Evolutionary conservation across 1,140 invertebrate species (phyloP).

Genomic region (Antheraea mylitta): DNA sequence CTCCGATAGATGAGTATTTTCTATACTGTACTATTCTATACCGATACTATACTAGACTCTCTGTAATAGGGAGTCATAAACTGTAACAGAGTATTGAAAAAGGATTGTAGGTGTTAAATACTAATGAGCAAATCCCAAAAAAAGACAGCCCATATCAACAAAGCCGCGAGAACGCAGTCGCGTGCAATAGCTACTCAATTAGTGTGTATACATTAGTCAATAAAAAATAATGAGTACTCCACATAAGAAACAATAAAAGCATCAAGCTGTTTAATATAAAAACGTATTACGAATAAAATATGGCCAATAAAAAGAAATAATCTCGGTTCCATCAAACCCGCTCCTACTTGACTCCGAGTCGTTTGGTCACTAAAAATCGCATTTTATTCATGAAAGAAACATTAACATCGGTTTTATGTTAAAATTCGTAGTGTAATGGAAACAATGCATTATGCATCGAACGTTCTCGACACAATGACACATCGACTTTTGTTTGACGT

Average conservation of each 20-base stretch:
- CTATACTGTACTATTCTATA: no score
- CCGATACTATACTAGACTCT: no score
- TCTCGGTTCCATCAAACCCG: background rate
- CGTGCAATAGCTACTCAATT: background rate
- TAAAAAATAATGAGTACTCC: background rate
- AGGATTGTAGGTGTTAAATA: no score
- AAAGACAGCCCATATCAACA: no score
- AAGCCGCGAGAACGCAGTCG: no score
- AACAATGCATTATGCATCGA: conserved; percentile 72
- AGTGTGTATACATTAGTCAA: background rate
- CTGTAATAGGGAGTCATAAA: no score
- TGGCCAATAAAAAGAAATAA: background rate
- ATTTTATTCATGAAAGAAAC: conserved; percentile 73
- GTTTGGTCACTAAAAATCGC: conserved; percentile 51
- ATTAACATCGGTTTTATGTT: conserved; percentile 73
- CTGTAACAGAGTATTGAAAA: no score
- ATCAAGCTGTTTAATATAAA: background rate
- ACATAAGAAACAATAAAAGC: background rate
- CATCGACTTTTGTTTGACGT: conserved; percentile 62
- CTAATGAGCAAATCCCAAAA: no score
- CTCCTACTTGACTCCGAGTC: background rate
- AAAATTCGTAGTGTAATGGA: conserved; percentile 76
- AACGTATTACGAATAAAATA: conserved; percentile 1
- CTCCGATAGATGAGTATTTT: no score
- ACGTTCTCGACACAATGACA: conserved; percentile 64